Percentiles rank a stretch among this genome's conserved stretches.
Conservation (phyloP, 2,113 vertebrate genomes). For the Falco punctatus region DNA sequence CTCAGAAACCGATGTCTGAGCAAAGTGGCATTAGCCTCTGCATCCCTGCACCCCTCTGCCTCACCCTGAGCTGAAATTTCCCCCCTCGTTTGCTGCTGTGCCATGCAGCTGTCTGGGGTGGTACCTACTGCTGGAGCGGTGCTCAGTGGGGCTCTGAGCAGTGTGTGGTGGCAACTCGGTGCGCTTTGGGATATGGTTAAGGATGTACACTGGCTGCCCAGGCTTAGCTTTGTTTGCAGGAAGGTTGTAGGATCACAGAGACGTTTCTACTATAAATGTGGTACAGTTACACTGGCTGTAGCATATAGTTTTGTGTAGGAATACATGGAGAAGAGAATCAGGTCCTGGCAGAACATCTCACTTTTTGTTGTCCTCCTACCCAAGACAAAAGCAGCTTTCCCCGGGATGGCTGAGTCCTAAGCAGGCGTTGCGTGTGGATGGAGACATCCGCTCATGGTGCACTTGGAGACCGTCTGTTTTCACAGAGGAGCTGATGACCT, state of each 20-base stretch:
- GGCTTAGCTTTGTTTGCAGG: neutral
- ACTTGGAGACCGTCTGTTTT: neutral
- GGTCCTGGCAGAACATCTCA: neutral
- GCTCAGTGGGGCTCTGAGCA: neutral
- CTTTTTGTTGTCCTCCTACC: neutral
- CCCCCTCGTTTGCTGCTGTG: neutral
- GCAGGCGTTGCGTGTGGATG: neutral
- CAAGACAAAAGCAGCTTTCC: neutral
- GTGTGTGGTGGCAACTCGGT: no score
- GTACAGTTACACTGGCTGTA: neutral
- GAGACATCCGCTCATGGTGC: fast-evolving
- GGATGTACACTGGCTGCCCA: neutral
- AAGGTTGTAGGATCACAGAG: neutral
- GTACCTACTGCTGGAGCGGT: fast-evolving
- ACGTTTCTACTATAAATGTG: neutral
- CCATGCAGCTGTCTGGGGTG: neutral
- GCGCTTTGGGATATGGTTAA: neutral
- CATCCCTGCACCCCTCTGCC: neutral
- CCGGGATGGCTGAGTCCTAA: neutral
- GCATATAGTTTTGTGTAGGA: neutral
- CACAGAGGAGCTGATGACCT: neutral
- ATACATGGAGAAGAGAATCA: neutral
- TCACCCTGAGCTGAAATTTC: neutral
- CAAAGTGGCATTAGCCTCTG: neutral
- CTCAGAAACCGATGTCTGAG: neutral